These are phyloP conservation scores for Megamerina dolium DNA, from an alignment of 2,888 invertebrate species.

Conservation along the genomic window DNA sequence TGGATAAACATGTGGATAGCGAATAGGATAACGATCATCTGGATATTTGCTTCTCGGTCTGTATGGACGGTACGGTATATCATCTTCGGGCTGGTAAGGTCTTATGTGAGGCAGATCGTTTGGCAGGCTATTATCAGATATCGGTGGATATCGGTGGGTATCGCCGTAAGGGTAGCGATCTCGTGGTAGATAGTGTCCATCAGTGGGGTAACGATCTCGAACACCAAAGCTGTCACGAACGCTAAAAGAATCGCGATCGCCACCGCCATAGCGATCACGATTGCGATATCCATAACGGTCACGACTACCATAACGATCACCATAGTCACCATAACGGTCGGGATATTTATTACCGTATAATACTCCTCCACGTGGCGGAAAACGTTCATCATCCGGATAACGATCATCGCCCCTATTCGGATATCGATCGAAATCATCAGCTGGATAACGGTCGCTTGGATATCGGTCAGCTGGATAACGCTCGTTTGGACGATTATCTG, in stretches of 20 bases:
- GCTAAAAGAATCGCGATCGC: conserved; percentile 22
- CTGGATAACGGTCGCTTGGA: conserved; percentile 27
- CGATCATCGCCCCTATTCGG: conserved; percentile 27
- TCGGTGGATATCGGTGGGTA: conserved; percentile 29
- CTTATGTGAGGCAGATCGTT: conserved; percentile 48
- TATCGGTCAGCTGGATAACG: conserved; percentile 26
- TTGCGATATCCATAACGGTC: conserved; percentile 25
- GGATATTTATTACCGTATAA: conserved; percentile 25
- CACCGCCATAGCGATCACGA: conserved; percentile 25
- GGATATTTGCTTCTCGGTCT: conserved; percentile 35
- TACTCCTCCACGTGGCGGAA: conserved; percentile 20
- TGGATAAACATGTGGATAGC: conserved; percentile 34
- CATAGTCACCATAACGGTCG: conserved; percentile 21
- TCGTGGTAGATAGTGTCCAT: conserved; percentile 27
- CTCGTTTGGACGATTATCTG: too few relatives aligned
- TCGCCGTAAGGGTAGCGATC: conserved; percentile 36
- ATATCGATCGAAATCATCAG: conserved; percentile 25
- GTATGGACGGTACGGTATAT: conserved; percentile 38
- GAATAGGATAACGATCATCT: conserved; percentile 37
- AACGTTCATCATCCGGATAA: conserved; percentile 28
- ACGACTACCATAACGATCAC: conserved; percentile 20
- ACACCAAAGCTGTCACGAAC: conserved; percentile 25
- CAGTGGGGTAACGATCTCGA: conserved; percentile 28
- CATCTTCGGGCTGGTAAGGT: conserved; percentile 39
- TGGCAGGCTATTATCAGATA: conserved; percentile 38